Base-by-base conservation (phyloP, 2,797 vertebrate species). In the Tachyglossus aculeatus region DNA sequence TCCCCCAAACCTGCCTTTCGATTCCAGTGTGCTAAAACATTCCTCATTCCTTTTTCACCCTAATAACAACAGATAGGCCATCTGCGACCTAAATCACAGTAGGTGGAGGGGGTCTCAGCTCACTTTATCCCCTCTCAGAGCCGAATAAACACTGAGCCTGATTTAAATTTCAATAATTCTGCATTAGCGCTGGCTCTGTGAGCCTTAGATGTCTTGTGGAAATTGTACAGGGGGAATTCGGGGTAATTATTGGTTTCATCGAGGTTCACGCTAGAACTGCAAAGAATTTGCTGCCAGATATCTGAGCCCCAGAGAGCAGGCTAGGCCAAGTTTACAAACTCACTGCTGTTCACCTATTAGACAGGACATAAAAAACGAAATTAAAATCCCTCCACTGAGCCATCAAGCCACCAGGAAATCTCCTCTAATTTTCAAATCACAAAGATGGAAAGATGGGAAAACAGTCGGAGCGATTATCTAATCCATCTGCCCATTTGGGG, bases 111-210 rank as follows among this genome's bases (percentile, higher is more conserved):
- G 67, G 43, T 69, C 71, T 73, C 77, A 81, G 64, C 77, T 84
- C 80, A 78, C 56, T 85, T 82, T 74, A 57, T 71, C 73, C 72
- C 73, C 79, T 81, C 74, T 71, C 6, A 21, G 36, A 58, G 68
- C 79, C 84, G 75, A 63, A 71, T 81, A 82, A 84, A 80, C 76
- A 87, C 41, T n/a, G n/a, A n/a, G 51, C 66, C 67, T 78, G 75
- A 81, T 84, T 80, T 81, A 78, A 72, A 83, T 81, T 83, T 86
- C 66, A 81, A 57, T 84, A 65, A 69, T 81, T 81, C 63, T 58
- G 34, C 40, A 76, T 78, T 78, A 77, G 53, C 55, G 32, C 41
- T 53, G 36, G 29, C 48, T 36, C 16, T 61, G 48, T 55, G 65
- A 73, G 53, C n/a, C 22, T 67, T 74, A 31, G 32, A 48, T 61